Evolutionary conservation across 2,888 invertebrate genomes (phyloP), one percentile per base, ranked within the genome.

Genomic region (Litoditis marina): DNA sequence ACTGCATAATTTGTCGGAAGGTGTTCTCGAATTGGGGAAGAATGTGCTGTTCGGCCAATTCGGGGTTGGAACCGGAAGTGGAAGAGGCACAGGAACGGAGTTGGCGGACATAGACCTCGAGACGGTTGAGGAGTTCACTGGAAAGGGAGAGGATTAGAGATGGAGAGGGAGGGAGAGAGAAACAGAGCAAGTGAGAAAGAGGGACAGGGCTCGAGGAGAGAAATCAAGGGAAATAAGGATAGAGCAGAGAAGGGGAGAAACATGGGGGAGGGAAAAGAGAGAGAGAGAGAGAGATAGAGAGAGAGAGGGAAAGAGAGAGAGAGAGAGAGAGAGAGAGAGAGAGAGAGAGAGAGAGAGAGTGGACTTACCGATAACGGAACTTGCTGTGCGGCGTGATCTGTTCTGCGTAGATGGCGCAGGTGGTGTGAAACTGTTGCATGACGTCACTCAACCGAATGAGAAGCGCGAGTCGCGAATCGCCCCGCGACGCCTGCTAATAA

Each of bases 341-440:
- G 22, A 46, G 22, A 44, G 13, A 7, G 16, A 8, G 22, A 2
- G 25, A 28, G 34, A 46, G n/a, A 32, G 30, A 57, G 39, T 58
- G 46, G 2, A 47, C 73, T 60, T 36, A 80, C 82, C 91, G 88
- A 82, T 92, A 90, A 78, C 92, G 90, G 84, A 93, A 92, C 81
- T 92, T 90, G 54, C 90, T 89, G 82, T 92, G 91, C 22, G 92
- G 91, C 13, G 91, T 90, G 79, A 91, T 89, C 71, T 87, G 88
- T 76, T 93, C 93, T 19, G 91, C 90, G 80, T 91, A 91, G 74
- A 89, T 89, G 78, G 89, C 88, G 85, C 92, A 93, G 16, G 73
- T 76, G 16, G 68, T 63, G 61, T 79, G 78, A 60, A 80, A 78
- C 60, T 81, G 74, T 57, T 78, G 78, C 44, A 74, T 68, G 54